Conservation (phyloP, 2,888 invertebrate genomes). For the Latheticus oryzae region DNA sequence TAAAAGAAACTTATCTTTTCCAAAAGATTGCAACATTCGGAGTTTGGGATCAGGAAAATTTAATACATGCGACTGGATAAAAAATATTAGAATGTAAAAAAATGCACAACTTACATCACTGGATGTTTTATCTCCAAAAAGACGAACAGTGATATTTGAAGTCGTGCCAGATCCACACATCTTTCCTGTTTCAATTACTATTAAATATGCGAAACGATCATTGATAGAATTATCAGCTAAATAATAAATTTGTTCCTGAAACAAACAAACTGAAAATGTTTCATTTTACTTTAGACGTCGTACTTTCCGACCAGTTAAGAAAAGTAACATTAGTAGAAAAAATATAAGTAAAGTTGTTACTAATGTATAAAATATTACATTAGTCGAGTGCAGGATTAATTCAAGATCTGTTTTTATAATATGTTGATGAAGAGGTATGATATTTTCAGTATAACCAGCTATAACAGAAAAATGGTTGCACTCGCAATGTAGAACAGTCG, state of each 20-base stretch:
- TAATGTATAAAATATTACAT: slow-evolving; percentile 7
- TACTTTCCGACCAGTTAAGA: no score
- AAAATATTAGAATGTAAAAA: background rate
- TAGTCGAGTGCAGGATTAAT: background rate
- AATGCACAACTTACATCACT: background rate
- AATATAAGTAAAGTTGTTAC: no score
- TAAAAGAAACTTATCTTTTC: slow-evolving; percentile 53
- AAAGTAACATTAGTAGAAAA: no score
- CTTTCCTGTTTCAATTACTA: slow-evolving; percentile 49
- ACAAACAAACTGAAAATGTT: background rate
- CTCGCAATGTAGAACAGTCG: background rate
- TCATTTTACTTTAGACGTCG: no score
- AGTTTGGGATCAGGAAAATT: slow-evolving; percentile 56
- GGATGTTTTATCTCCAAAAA: slow-evolving; percentile 43
- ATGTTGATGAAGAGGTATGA: background rate
- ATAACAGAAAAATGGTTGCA: slow-evolving; percentile 9
- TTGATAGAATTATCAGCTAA: slow-evolving; percentile 7
- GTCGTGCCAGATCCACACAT: slow-evolving; percentile 49
- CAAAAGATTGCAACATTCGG: slow-evolving; percentile 48
- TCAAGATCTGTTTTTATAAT: background rate
- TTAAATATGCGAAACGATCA: slow-evolving; percentile 44
- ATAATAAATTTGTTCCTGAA: slow-evolving; percentile 8
- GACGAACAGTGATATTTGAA: slow-evolving; percentile 50
- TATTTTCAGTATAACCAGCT: slow-evolving; percentile 2
- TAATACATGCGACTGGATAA: slow-evolving; percentile 51